A percentile compares a stretch with the other conserved stretches of the same genome.
Evolutionary conservation across 2,113 vertebrate genomes (phyloP).

Genomic region (Thamnaconus septentrionalis): DNA sequence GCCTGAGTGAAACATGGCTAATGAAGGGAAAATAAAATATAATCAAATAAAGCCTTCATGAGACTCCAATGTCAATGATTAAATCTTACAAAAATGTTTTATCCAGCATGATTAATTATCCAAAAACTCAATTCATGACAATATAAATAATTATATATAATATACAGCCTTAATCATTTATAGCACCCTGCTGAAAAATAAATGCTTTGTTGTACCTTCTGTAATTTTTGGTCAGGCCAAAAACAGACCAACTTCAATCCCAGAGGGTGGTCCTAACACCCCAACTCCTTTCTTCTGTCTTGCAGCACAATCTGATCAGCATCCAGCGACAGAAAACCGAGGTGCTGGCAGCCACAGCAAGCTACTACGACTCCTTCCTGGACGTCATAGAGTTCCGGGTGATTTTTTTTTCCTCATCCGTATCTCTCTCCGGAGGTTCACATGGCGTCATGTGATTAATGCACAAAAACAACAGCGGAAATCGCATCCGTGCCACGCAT

Average conservation of each 20-base stretch:
- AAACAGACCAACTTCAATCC: not conserved
- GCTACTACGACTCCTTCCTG: constrained; percentile 88
- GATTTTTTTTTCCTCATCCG: constrained; percentile 38
- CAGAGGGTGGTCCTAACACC: not conserved
- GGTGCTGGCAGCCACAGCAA: constrained; percentile 73
- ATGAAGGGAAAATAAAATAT: too few species aligned
- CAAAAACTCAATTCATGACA: too few species aligned
- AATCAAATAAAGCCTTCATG: too few species aligned
- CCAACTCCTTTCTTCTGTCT: constrained; percentile 1
- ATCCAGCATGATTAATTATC: too few species aligned
- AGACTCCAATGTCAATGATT: too few species aligned
- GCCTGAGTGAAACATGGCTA: not conserved
- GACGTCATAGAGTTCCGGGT: constrained; percentile 96
- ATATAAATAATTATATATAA: too few species aligned
- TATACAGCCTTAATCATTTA: too few species aligned
- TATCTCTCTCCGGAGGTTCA: not conserved
- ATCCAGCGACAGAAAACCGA: constrained; percentile 87
- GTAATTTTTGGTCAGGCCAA: not conserved
- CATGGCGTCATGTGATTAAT: not conserved
- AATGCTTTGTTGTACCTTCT: not conserved
- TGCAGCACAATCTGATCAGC: constrained; percentile 84
- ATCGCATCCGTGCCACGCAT: too few species aligned
- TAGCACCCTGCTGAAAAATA: too few species aligned
- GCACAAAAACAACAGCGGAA: not conserved
- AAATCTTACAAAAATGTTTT: too few species aligned